Base-by-base conservation (phyloP, 2,888 invertebrate genomes). In the Drosophila formosana region DNA sequence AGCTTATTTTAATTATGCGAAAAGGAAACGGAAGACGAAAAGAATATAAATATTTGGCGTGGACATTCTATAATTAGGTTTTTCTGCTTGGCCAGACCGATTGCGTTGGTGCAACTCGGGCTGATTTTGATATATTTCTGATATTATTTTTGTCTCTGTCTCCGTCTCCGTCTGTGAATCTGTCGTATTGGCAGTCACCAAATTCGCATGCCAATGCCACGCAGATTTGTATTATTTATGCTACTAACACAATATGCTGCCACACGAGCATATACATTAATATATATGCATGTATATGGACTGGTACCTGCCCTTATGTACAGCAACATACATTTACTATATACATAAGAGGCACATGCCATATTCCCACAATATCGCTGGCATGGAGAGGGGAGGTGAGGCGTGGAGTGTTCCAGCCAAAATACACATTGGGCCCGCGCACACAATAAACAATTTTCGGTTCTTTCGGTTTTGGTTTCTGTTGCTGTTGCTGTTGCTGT, bases 181-280 rank as follows among this genome's bases (percentile, higher is more conserved):
- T 41, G 39, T 41, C 53, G 46, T 53, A 46, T 60, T 57, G 43
- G 8, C 51, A 74, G 75, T 65, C 49, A 69, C 45, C 66, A 63
- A 66, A 66, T 55, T 75, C 74, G 47, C 66, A 66, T 72, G 63
- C 71, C 66, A 64, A 61, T 66, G 78, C 72, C 76, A 72, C 53
- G 73, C 67, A 69, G 66, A 75, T 73, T 70, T 81, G 72, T 70
- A 70, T 80, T 80, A 71, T 79, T 79, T 80, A 79, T 80, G 66
- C 71, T 64, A 66, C 71, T 53, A 65, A 67, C 68, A 61, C 74
- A 76, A 73, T 63, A 76, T 68, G 69, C 66, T 72, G 70, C 58
- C 73, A 66, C 49, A 58, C 46, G 41, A 52, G 43, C 30, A 41
- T 41, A 41, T 37, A 45, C 37, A 52, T 34, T 37, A 37, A 61